Conservation (phyloP, 2,888 invertebrate species). For the Seladonia tumulorum region DNA sequence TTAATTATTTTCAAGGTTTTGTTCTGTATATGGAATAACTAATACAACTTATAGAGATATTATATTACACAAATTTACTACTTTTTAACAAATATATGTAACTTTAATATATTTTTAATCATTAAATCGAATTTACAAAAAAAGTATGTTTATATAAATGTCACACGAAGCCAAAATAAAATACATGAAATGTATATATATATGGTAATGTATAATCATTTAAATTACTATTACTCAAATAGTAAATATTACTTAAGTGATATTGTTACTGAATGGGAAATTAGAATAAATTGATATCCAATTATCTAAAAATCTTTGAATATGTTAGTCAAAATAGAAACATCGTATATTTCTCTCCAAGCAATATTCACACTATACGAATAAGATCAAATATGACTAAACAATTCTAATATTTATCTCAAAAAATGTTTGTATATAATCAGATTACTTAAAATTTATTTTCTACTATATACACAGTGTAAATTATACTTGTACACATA, state of each 20-base stretch:
- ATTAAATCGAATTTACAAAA: neutral
- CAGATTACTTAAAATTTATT: neutral
- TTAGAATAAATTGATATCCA: neutral
- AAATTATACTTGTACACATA: slow-evolving; percentile 31
- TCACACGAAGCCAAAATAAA: neutral
- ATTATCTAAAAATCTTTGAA: neutral
- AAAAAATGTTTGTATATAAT: slow-evolving; percentile 11
- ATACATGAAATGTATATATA: neutral
- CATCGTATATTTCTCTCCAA: neutral
- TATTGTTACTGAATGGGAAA: neutral
- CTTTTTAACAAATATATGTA: neutral
- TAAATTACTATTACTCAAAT: neutral
- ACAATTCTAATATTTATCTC: neutral
- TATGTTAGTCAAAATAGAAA: neutral
- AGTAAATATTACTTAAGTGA: neutral
- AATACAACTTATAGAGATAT: neutral
- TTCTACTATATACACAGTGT: slow-evolving; percentile 22
- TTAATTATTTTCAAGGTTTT: neutral
- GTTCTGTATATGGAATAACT: neutral
- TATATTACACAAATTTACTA: neutral
- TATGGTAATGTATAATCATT: neutral
- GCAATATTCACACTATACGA: slow-evolving; percentile 27
- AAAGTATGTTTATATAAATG: neutral
- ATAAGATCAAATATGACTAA: slow-evolving; percentile 2
- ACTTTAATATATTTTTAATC: neutral